Evolutionary conservation across 2,113 vertebrate species (phyloP).

Genomic region (Echinops telfairi): DNA sequence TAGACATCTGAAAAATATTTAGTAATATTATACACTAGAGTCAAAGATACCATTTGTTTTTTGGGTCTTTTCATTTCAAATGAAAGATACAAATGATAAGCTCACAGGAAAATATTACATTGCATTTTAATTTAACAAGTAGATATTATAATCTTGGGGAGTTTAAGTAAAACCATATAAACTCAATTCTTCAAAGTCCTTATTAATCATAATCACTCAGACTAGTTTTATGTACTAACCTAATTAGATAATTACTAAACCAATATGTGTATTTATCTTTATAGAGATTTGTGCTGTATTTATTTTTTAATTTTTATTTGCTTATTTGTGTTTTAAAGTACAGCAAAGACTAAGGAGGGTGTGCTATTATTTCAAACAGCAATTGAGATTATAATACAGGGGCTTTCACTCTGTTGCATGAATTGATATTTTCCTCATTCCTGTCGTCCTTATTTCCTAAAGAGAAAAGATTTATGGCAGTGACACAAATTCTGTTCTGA

Average conservation of each 20-base stretch:
- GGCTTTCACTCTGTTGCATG: neutral
- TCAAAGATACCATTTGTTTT: too few relatives aligned
- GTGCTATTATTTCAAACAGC: neutral
- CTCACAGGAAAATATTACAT: neutral
- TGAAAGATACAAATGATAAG: neutral
- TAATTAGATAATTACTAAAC: neutral
- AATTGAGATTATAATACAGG: neutral
- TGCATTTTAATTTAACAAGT: neutral
- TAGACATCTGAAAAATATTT: neutral
- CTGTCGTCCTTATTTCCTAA: neutral
- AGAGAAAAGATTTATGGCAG: neutral
- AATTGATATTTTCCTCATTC: slow-evolving; percentile 11
- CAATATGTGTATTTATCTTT: neutral
- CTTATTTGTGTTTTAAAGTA: neutral
- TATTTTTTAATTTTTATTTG: too few relatives aligned
- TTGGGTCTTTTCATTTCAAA: neutral
- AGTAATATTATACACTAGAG: neutral
- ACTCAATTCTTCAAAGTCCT: neutral
- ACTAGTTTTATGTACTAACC: neutral
- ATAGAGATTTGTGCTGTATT: neutral
- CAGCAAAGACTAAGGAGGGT: neutral
- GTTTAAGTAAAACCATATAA: neutral
- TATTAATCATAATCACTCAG: neutral
- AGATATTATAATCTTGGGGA: neutral
- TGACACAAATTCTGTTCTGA: slow-evolving; percentile 15